These are phyloP conservation scores for Galeopsomyia nigrocyanea DNA, from an alignment of 2,888 invertebrate genomes.

Conservation along the genomic window DNA sequence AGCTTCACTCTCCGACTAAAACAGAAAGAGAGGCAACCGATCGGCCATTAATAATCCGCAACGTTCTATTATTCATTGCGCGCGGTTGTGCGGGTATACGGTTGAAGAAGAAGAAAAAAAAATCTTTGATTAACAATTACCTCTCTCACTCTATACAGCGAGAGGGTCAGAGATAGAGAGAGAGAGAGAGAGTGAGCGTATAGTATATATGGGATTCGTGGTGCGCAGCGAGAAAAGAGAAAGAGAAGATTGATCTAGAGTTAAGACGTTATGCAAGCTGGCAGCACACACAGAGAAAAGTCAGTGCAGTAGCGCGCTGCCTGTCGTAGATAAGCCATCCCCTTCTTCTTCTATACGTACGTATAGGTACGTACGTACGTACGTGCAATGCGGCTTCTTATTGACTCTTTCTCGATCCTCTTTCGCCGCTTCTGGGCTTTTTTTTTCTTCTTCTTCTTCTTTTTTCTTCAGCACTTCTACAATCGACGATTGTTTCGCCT, in stretches of 20 bases:
- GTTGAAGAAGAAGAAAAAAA: not conserved
- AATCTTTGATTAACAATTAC: no score
- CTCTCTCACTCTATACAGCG: no score
- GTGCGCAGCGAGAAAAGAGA: not conserved
- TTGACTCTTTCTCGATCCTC: constrained; percentile 26
- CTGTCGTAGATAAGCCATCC: constrained; percentile 43
- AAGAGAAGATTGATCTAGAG: constrained; percentile 43
- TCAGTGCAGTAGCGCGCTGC: constrained; percentile 27
- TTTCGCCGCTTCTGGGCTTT: not conserved
- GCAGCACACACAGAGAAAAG: constrained; percentile 37
- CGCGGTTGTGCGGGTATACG: no score
- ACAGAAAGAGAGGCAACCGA: no score
- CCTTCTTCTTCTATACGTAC: constrained; percentile 14
- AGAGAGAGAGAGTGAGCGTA: constrained; percentile 5
- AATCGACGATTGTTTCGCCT: constrained; percentile 41
- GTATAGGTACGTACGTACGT: not conserved
- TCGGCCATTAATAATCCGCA: no score
- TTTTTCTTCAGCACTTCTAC: constrained; percentile 13
- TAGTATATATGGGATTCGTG: no score
- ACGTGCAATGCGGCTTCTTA: constrained; percentile 21
- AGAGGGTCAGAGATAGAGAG: not conserved
- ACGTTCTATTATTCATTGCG: constrained; percentile 4
- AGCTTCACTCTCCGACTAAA: no score
- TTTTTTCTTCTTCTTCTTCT: not conserved
- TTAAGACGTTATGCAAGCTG: constrained; percentile 47